A percentile compares a stretch with the other conserved stretches of the same genome.
Evolutionary conservation across 2,888 invertebrate species (phyloP).

Genomic region (Aphelenchoides bicaudatus): DNA sequence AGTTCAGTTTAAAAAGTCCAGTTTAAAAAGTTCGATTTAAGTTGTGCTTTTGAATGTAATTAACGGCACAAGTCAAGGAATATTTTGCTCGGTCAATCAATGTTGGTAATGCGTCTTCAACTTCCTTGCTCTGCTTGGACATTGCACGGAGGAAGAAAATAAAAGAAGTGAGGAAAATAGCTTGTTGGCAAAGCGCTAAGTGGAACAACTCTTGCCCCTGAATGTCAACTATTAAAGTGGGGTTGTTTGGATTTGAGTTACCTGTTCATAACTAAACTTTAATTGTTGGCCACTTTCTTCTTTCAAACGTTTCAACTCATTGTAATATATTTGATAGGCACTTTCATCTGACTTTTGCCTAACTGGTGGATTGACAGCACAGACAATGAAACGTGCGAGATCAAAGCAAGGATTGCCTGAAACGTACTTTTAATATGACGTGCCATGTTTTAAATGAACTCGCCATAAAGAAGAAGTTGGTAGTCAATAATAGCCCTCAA

Average conservation of each 20-base stretch:
- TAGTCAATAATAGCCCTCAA: slow-evolving; percentile 7
- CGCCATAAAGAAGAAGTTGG: not conserved
- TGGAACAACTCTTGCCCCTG: slow-evolving; percentile 16
- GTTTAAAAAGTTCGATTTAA: too few species aligned
- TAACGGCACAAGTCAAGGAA: not conserved
- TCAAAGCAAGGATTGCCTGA: slow-evolving; percentile 14
- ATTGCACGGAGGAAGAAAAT: slow-evolving; percentile 8
- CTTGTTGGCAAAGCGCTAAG: slow-evolving; percentile 9
- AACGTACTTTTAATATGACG: not conserved
- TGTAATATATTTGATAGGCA: not conserved
- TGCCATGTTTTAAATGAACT: too few species aligned
- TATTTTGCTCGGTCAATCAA: not conserved
- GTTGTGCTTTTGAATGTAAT: not conserved
- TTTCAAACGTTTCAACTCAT: not conserved
- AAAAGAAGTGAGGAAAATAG: slow-evolving; percentile 1
- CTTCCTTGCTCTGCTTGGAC: not conserved
- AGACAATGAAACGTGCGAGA: slow-evolving; percentile 9
- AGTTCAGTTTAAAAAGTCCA: too few species aligned
- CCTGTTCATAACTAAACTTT: slow-evolving; percentile 9
- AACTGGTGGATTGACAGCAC: not conserved
- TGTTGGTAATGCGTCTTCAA: not conserved
- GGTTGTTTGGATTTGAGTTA: not conserved
- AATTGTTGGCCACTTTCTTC: not conserved
- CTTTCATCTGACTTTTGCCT: not conserved
- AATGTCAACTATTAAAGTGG: slow-evolving; percentile 1